Conservation (phyloP, 2,113 vertebrate genomes). For the Zapornia atra region DNA sequence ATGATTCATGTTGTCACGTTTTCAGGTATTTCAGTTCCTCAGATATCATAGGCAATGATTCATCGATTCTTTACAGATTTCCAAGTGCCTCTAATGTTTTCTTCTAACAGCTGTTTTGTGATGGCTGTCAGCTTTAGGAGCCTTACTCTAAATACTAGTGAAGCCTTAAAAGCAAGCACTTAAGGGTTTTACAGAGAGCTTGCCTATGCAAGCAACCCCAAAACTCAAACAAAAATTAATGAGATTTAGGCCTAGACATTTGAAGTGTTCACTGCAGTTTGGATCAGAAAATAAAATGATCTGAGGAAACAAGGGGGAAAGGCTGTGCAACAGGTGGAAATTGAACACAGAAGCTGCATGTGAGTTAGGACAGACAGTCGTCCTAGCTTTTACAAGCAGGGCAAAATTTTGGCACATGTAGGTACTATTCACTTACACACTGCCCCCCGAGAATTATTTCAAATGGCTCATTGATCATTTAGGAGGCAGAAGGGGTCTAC, state of each 20-base stretch:
- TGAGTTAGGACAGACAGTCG: background rate
- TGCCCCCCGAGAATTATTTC: background rate
- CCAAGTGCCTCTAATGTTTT: background rate
- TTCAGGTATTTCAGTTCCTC: constrained; percentile 34
- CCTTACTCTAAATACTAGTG: background rate
- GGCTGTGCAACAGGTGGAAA: background rate
- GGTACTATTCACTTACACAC: background rate
- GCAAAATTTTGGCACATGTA: background rate
- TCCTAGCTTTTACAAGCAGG: background rate
- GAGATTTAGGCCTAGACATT: background rate
- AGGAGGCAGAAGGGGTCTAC: background rate
- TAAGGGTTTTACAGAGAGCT: background rate
- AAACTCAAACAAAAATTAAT: background rate
- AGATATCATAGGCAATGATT: constrained; percentile 1
- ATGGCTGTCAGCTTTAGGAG: background rate
- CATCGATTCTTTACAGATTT: background rate
- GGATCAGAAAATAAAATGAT: background rate
- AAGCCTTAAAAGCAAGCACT: background rate
- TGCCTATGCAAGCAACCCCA: background rate
- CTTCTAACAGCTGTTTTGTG: constrained; percentile 13
- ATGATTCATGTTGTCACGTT: constrained; percentile 47
- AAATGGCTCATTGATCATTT: background rate
- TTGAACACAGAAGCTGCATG: background rate
- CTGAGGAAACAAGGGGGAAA: background rate
- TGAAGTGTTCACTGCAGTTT: background rate